phyloP scores from a whole-genome alignment of 2,113 vertebrate species.

The Phrynosoma blainvillii region DNA sequence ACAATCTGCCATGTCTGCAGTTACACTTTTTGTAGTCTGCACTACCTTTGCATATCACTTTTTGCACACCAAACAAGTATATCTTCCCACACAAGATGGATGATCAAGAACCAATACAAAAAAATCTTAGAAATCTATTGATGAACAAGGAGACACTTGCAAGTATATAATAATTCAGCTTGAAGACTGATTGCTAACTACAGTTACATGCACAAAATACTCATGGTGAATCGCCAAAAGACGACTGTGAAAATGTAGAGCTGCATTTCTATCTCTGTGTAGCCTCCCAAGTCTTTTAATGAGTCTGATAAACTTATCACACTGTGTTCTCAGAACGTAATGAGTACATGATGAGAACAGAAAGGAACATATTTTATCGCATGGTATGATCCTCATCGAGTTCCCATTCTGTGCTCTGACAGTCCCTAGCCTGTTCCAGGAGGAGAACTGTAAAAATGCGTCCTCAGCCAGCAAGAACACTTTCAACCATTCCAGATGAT shows the following conservation, averaged over 20 bases:
- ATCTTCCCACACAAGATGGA: background rate
- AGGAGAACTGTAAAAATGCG: no score
- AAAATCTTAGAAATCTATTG: background rate
- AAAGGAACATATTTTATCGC: no score
- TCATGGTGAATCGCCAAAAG: background rate
- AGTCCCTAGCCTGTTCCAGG: no score
- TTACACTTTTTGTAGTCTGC: constrained; percentile 10
- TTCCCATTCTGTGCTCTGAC: no score
- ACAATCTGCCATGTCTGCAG: constrained; percentile 9
- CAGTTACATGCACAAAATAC: background rate
- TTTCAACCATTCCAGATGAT: no score
- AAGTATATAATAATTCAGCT: background rate
- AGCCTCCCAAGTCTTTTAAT: background rate
- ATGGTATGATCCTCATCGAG: no score
- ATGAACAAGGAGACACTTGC: background rate
- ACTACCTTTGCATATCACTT: background rate
- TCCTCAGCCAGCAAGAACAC: no score
- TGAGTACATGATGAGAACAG: no score
- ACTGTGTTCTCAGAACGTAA: no score
- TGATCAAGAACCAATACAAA: background rate
- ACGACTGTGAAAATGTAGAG: background rate
- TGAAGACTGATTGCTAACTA: background rate
- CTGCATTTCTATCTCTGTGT: no score
- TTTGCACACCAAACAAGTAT: background rate
- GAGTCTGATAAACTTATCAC: background rate